Conservation (phyloP, 1,140 invertebrate species). For the Meloidogyne chitwoodi region DNA sequence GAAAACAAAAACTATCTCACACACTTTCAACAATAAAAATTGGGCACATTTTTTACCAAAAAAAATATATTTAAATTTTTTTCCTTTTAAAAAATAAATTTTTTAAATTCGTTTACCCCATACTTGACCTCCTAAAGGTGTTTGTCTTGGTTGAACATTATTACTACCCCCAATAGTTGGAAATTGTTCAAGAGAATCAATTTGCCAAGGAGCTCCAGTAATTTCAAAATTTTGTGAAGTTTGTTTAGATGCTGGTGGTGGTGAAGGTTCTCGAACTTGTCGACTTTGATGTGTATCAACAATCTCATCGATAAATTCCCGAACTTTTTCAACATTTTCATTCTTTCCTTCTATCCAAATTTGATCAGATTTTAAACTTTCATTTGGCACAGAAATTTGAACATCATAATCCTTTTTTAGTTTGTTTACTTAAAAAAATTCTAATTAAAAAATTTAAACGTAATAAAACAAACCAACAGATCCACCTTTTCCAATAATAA, state of each 20-base stretch:
- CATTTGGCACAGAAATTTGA: constrained; percentile 78
- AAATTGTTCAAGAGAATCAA: constrained; percentile 41
- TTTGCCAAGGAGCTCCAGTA: constrained; percentile 44
- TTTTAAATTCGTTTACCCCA: constrained; percentile 26
- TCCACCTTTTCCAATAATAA: neutral
- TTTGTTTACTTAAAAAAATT: constrained; percentile 71
- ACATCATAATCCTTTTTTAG: constrained; percentile 84
- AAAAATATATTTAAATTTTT: neutral
- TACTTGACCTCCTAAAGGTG: constrained; percentile 2
- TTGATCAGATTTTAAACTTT: constrained; percentile 67
- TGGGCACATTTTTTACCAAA: neutral
- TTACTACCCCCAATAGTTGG: constrained; percentile 26
- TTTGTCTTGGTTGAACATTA: neutral
- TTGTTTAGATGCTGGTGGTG: neutral
- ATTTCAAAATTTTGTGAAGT: constrained; percentile 41
- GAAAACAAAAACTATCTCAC: too few relatives aligned
- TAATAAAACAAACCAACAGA: neutral
- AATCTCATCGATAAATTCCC: constrained; percentile 65
- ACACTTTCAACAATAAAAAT: neutral
- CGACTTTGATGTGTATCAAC: constrained; percentile 25
- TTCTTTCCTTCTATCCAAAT: constrained; percentile 88
- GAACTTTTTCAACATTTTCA: constrained; percentile 77
- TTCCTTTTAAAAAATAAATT: neutral
- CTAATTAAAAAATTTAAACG: constrained; percentile 2
- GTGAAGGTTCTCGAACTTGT: neutral